Evolutionary conservation across 2,797 vertebrate species (phyloP).

Genomic region (Chrosomus eos): DNA sequence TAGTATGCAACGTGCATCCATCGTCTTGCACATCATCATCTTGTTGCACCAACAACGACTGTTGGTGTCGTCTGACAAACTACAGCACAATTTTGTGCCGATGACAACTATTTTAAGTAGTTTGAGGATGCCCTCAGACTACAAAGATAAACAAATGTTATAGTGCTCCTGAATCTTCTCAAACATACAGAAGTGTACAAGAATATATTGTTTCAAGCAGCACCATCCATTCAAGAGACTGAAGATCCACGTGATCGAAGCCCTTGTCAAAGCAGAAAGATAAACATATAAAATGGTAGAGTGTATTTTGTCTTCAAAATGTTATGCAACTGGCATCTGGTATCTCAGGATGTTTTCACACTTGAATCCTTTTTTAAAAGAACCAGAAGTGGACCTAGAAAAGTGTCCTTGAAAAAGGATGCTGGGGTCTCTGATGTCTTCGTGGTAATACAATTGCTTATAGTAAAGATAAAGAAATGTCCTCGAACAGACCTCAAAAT

Average conservation of each 20-base stretch:
- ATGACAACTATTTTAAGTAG: slow-evolving; percentile 3
- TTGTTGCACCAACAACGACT: neutral
- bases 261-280: neutral
- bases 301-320: neutral
- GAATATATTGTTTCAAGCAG: neutral
- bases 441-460: neutral
- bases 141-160: neutral
- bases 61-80: neutral
- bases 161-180: neutral
- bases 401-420: neutral
- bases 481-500: neutral
- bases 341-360: neutral
- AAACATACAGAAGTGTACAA: neutral
- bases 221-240: neutral
- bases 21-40: neutral
- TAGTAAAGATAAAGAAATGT: neutral
- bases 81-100: neutral
- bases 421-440: neutral
- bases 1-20: neutral
- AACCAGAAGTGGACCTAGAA: neutral
- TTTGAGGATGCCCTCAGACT: slow-evolving; percentile 24
- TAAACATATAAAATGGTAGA: neutral
- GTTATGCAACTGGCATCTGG: neutral
- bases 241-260: neutral
- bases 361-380: neutral